Evolutionary conservation across 2,113 vertebrate genomes (phyloP), one percentile per base, ranked within the genome.

Genomic region (Paedocypris sp.): DNA sequence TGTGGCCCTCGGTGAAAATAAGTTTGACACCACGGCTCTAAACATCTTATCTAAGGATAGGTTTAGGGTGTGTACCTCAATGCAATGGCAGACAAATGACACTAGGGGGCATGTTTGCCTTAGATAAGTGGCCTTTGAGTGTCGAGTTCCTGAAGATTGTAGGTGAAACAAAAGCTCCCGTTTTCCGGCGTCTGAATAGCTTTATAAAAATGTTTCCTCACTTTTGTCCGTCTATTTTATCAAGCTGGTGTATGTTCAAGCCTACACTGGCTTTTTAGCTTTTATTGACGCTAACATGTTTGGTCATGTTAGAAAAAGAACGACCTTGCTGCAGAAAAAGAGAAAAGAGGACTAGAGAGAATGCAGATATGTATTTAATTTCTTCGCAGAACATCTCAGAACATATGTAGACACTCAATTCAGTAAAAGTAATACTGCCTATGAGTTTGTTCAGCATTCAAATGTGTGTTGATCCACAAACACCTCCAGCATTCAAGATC

Each of bases 61-160:
- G 9, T 45, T 25, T 2, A 41, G 54, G 41, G 53, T 23, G 39
- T 25, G 10, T 19, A 18, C 12, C 45, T 2, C 38, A 1, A 20
- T 78, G 82, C 41, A 70, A 42, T 70, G 60, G 9, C 62, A 10
- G 10, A 15, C n/a, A 19, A 16, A 11, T 23, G 43, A 52, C 82
- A 82, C 79, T 73, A 81, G 84, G 74, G 77, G 84, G 62, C 63
- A 62, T 13, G 49, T 26, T 62, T 62, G 58, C 26, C 50, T 62
- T 66, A 51, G 1, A 12, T 41, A 64, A 47, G 19, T 4, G 2
- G n/a, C 8, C 22, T 45, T 68, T 49, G 3, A 5, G 2, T n/a
- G 26, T 39, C 23, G 2, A n/a, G 9, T 12, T 10, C 42, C 28
- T 15, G 20, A 26, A 51, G 16, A 62, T 18, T 18, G 32, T 33